Percentiles rank a stretch among this genome's conserved stretches.
phyloP scores from a whole-genome alignment of 2,113 vertebrate genomes.

The Platysteira castanea region DNA sequence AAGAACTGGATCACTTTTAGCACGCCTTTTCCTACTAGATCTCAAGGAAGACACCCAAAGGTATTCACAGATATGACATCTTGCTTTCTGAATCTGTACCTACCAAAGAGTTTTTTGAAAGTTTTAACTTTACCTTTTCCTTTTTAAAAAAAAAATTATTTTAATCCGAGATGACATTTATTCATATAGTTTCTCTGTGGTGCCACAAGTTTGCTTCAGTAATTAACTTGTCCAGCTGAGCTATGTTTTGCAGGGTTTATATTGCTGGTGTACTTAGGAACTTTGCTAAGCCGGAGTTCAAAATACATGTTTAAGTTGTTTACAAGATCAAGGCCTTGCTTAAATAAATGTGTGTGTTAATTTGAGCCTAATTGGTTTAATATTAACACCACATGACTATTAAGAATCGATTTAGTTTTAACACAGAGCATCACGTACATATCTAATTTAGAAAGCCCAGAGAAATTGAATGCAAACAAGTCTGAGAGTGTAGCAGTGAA shows the following conservation, averaged over 20 bases:
- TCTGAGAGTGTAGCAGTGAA: not conserved
- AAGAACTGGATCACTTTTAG: not conserved
- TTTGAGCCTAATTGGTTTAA: conserved; percentile 41
- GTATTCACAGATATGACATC: not conserved
- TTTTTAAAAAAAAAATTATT: not conserved
- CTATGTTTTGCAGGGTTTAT: not conserved
- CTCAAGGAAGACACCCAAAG: not conserved
- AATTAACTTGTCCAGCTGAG: not conserved
- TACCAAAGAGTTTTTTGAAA: not conserved
- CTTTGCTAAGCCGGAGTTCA: not conserved
- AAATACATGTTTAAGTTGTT: not conserved
- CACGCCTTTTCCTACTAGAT: not conserved
- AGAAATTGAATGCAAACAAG: conserved; percentile 55
- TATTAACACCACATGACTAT: conserved; percentile 49
- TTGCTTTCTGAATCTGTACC: not conserved
- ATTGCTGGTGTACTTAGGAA: not conserved
- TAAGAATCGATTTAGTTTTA: conserved; percentile 53
- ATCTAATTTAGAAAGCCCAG: conserved; percentile 40
- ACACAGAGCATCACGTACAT: not conserved
- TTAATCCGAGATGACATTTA: not conserved
- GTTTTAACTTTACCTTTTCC: not conserved
- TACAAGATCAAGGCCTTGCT: not conserved
- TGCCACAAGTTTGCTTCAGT: not conserved
- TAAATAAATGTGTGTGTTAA: conserved; percentile 39
- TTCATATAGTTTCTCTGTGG: not conserved